A percentile compares a stretch with the other conserved stretches of the same genome.
phyloP scores from a whole-genome alignment of 1,140 invertebrate species.

The Spodoptera litura region DNA sequence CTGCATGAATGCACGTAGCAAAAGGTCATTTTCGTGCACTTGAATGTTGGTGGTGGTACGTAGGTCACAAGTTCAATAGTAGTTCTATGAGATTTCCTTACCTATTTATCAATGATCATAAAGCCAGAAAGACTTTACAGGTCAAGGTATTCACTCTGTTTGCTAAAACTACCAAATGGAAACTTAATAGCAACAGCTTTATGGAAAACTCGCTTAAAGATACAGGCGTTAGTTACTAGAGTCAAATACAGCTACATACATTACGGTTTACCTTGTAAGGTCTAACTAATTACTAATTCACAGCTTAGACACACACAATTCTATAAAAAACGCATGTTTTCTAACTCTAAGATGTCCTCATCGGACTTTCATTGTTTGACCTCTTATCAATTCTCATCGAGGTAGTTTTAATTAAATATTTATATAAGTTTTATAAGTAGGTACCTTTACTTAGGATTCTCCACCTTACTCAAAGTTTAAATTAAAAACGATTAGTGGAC shows the following conservation, averaged over 20 bases:
- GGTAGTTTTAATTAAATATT: too few species aligned
- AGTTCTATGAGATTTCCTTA: background rate
- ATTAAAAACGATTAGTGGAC: background rate
- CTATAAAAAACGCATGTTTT: too few species aligned
- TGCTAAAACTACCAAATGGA: conserved; percentile 2
- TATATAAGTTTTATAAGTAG: too few species aligned
- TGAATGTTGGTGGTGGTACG: background rate
- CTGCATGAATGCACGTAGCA: background rate
- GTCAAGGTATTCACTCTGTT: conserved; percentile 28
- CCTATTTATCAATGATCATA: conserved; percentile 13
- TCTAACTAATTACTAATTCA: too few species aligned
- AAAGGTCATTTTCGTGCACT: conserved; percentile 42
- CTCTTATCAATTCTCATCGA: too few species aligned
- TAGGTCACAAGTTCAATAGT: background rate
- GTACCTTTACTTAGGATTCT: too few species aligned
- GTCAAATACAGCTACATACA: too few species aligned
- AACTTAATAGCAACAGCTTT: background rate
- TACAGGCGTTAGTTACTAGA: background rate
- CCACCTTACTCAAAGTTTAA: background rate
- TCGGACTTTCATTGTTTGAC: too few species aligned
- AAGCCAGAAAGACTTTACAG: conserved; percentile 39
- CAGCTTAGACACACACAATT: too few species aligned
- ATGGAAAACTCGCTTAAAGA: conserved; percentile 4
- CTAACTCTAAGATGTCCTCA: too few species aligned
- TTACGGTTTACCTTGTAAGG: too few species aligned